Percentiles rank a stretch among this genome's conserved stretches.
phyloP scores from a whole-genome alignment of 2,113 vertebrate genomes.

The Megaptera novaeangliae region DNA sequence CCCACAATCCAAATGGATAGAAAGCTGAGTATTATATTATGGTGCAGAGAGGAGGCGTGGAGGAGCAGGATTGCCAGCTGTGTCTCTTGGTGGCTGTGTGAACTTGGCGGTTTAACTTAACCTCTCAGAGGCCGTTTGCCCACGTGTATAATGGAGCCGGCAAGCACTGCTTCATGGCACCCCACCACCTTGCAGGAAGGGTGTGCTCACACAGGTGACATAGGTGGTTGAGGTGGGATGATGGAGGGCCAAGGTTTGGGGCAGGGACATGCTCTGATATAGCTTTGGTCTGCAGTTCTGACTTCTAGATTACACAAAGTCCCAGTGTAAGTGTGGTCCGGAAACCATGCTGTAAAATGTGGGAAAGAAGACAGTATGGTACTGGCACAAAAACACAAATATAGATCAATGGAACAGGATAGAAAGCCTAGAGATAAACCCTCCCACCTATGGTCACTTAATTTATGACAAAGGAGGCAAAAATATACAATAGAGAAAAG shows the following conservation, averaged over 20 bases:
- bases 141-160: rapidly evolving
- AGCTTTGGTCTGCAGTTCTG: background rate
- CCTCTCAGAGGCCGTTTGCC: background rate
- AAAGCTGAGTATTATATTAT: background rate
- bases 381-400: too few relatives aligned
- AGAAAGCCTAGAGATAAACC: too few relatives aligned
- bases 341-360: background rate
- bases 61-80: rapidly evolving
- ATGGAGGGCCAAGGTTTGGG: too few relatives aligned
- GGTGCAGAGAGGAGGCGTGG: background rate
- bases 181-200: too few relatives aligned
- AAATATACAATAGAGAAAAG: too few relatives aligned
- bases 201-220: rapidly evolving
- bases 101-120: background rate
- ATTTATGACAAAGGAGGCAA: too few relatives aligned
- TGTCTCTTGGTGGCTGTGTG: background rate
- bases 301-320: background rate
- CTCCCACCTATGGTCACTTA: too few relatives aligned
- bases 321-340: background rate
- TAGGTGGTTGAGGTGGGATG: background rate
- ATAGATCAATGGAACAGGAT: too few relatives aligned
- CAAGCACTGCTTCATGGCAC: background rate
- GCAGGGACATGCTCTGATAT: background rate
- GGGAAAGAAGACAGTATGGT: background rate
- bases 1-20: background rate